phyloP scores from a whole-genome alignment of 2,888 invertebrate species.

The Anoncus sp. region DNA sequence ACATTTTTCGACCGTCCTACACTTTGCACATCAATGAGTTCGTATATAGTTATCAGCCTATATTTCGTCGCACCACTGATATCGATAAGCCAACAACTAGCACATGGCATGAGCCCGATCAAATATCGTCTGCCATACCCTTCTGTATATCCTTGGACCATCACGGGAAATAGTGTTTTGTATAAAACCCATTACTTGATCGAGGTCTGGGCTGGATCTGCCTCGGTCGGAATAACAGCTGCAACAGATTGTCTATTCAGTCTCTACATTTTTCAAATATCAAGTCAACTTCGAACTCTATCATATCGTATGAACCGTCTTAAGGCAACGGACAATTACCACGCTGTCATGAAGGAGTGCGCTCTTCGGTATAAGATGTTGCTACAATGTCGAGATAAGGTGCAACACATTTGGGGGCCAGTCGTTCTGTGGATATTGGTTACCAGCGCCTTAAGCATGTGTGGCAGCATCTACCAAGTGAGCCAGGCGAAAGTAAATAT shows the following conservation, averaged over 20 bases:
- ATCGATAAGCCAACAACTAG: slow-evolving; percentile 51
- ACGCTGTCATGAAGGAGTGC: slow-evolving; percentile 53
- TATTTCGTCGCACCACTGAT: slow-evolving; percentile 54
- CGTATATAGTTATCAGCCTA: slow-evolving; percentile 23
- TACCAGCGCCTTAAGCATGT: slow-evolving; percentile 68
- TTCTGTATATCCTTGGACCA: slow-evolving; percentile 31
- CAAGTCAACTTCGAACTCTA: slow-evolving; percentile 68
- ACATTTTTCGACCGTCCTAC: slow-evolving; percentile 42
- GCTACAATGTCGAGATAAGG: slow-evolving; percentile 52
- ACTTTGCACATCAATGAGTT: slow-evolving; percentile 29
- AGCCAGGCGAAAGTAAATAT: slow-evolving; percentile 63
- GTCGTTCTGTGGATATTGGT: slow-evolving; percentile 65
- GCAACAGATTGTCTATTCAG: slow-evolving; percentile 70
- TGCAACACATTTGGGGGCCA: slow-evolving; percentile 68
- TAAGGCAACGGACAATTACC: slow-evolving; percentile 42
- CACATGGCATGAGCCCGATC: slow-evolving; percentile 42
- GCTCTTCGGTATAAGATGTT: slow-evolving; percentile 60
- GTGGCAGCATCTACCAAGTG: slow-evolving; percentile 69
- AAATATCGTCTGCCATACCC: slow-evolving; percentile 38
- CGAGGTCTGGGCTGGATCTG: slow-evolving; percentile 53
- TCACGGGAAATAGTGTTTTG: slow-evolving; percentile 26
- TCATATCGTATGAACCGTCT: slow-evolving; percentile 55
- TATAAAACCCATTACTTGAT: slow-evolving; percentile 62
- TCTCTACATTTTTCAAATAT: slow-evolving; percentile 71
- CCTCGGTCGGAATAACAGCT: slow-evolving; percentile 55